phyloP scores from a whole-genome alignment of 2,113 vertebrate species.

The Anas platyrhynchos region DNA sequence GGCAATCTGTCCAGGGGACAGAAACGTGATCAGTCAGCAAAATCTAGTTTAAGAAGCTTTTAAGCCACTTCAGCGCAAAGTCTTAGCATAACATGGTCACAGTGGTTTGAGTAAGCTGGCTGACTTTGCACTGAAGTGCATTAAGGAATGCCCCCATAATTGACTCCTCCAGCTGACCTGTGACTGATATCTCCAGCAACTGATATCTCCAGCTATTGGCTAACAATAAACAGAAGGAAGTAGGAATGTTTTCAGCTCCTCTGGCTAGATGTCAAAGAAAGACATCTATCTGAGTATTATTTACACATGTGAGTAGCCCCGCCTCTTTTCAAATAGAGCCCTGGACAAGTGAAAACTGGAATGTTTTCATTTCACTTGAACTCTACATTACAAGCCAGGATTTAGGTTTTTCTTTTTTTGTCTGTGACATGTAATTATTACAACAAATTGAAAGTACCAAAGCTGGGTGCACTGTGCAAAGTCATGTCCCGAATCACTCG shows the following conservation, averaged over 20 bases:
- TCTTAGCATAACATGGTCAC: not conserved
- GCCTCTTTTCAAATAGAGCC: not conserved
- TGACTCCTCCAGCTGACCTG: not conserved
- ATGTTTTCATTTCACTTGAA: not conserved
- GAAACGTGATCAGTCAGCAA: not conserved
- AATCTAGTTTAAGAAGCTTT: not conserved
- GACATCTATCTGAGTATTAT: not conserved
- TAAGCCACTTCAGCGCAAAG: not conserved
- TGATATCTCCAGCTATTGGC: not conserved
- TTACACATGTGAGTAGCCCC: not conserved
- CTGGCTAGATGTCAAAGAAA: not conserved
- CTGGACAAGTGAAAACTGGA: not conserved
- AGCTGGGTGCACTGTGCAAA: conserved; percentile 97
- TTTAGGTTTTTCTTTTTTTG: not conserved
- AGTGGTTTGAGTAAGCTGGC: not conserved
- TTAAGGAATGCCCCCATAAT: not conserved
- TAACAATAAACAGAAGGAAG: not conserved
- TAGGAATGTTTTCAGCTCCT: not conserved
- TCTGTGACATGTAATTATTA: not conserved
- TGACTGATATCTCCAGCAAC: not conserved
- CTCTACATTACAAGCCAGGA: not conserved
- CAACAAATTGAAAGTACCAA: conserved; percentile 83
- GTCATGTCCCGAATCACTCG: conserved; percentile 99
- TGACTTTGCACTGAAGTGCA: not conserved
- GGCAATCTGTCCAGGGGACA: not conserved